Percentiles rank a stretch among this genome's conserved stretches.
Evolutionary conservation across 2,113 vertebrate species (phyloP).

Genomic region (Nesoenas mayeri): DNA sequence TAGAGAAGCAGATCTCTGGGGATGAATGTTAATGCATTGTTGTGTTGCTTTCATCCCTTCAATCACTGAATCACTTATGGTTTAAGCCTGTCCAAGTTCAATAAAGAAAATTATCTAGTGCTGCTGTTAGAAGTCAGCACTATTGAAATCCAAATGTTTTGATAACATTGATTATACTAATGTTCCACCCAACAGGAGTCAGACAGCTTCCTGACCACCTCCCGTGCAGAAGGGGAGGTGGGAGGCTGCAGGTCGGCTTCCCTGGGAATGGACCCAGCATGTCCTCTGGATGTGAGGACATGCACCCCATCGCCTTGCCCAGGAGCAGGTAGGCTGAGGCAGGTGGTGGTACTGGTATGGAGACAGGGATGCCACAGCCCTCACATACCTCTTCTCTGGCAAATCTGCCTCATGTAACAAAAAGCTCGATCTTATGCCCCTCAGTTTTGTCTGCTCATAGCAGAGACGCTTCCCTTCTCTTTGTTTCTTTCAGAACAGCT

Average conservation of each 20-base stretch:
- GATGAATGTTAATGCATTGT: conserved; percentile 29
- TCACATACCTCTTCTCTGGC: rapidly evolving
- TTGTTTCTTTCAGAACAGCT: background rate
- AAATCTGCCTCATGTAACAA: background rate
- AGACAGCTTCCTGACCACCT: background rate
- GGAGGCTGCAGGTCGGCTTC: background rate
- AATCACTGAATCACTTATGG: conserved; percentile 17
- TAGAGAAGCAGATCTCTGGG: conserved; percentile 39
- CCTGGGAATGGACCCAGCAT: background rate
- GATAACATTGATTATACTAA: background rate
- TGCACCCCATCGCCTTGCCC: background rate
- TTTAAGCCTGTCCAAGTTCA: conserved; percentile 47
- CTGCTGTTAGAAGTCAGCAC: conserved; percentile 4
- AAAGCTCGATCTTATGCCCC: background rate
- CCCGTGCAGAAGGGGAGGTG: background rate
- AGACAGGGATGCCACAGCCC: background rate
- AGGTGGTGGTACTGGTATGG: background rate
- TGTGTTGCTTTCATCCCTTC: conserved; percentile 45
- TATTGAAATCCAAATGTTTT: conserved; percentile 36
- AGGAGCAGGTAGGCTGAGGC: background rate
- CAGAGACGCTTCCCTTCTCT: background rate
- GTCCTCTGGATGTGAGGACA: background rate
- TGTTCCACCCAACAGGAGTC: background rate
- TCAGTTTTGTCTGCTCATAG: background rate
- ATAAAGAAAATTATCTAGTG: conserved; percentile 38